These are phyloP conservation scores for Acrocephalus arundinaceus DNA, from an alignment of 2,113 vertebrate genomes.

Conservation along the genomic window DNA sequence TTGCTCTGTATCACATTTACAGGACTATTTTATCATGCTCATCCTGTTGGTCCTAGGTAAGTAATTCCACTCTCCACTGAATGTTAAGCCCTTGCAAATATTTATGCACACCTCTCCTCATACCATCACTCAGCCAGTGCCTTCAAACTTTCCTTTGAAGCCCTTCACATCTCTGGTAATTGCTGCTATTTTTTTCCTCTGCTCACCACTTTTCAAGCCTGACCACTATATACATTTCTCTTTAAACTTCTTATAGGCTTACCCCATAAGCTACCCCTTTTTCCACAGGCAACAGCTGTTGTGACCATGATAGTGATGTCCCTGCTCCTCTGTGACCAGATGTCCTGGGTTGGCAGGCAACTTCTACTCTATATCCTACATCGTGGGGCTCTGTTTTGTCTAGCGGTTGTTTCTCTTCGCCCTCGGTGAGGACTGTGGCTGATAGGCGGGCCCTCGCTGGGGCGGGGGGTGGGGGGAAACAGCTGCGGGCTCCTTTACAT, in stretches of 20 bases:
- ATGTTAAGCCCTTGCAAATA: constrained; percentile 4
- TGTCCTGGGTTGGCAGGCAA: too few relatives aligned
- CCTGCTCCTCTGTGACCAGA: neutral
- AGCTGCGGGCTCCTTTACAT: too few relatives aligned
- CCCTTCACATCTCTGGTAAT: neutral
- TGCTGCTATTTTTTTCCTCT: neutral
- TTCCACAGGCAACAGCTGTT: neutral
- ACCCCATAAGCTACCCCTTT: neutral
- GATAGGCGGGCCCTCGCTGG: too few relatives aligned
- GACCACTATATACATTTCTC: neutral
- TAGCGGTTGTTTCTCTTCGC: too few relatives aligned
- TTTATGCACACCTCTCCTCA: neutral
- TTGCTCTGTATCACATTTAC: neutral
- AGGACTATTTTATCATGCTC: neutral
- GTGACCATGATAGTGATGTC: neutral
- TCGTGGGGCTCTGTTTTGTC: too few relatives aligned
- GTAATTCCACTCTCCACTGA: constrained; percentile 17
- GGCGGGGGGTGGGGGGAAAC: too few relatives aligned
- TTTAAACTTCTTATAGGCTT: neutral
- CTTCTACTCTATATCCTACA: too few relatives aligned
- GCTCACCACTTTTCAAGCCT: neutral
- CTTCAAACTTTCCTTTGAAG: neutral
- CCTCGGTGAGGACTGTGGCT: too few relatives aligned
- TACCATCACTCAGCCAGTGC: neutral
- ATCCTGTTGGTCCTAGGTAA: neutral